Base-by-base conservation (phyloP, 2,113 vertebrate species). In the Pachypanchax playfairii region DNA sequence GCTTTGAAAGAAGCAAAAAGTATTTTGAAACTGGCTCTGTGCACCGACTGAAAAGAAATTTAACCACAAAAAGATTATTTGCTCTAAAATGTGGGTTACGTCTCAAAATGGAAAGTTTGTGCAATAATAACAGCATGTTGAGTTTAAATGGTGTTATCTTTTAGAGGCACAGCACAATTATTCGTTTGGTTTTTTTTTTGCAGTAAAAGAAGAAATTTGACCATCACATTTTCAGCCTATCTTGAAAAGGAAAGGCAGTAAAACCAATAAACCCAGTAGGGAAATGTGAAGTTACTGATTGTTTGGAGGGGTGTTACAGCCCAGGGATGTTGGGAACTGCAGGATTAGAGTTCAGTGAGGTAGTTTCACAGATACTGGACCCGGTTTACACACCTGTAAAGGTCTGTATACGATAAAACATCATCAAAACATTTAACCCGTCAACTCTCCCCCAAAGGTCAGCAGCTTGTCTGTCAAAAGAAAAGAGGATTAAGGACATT, bases 11-110 rank as follows among this genome's bases (percentile, higher is more conserved):
- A 68, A 71, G 33, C 9, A 31, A 62, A 59, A 68, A 56, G 64
- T 80, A 78, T 85, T 82, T 87, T 75, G 71, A 82, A 74, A 80
- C 57, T 35, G 12, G 13, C 47, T 61, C 9, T 38, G 21, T 6
- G 26, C 47, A 69, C 13, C 12, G 13, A 63, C 70, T 44, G 46
- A 29, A 53, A 42, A 69, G 59, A 67, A 61, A 44, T 57, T 60
- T 8, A 36, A 59, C 60, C 44, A 17, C 54, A 54, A 77, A 73
- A 54, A 69, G 57, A 77, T 22, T 56, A 68, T 79, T 75, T 74
- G 55, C 39, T 82, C 69, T 78, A 78, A 85, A 72, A 56, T 61
- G 41, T 60, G 42, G 5, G 9, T 33, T 67, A 58, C 62, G 56
- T 62, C 69, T 48, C 15, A 21, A 38, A 72, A 68, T 24, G 31